These are phyloP conservation scores for Rotaria sp. DNA, from an alignment of 2,888 invertebrate genomes.

Conservation along the genomic window DNA sequence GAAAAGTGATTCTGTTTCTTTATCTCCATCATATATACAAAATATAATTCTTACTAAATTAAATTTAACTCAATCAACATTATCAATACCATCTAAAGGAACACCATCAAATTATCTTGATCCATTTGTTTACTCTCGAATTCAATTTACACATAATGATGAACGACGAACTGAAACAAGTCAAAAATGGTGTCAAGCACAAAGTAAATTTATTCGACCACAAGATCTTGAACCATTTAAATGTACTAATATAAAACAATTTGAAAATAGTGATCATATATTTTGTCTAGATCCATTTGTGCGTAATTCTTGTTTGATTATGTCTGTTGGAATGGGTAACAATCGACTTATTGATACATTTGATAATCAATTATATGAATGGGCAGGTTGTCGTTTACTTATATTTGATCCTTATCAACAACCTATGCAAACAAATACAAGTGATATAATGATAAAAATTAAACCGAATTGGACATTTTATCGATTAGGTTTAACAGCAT, in stretches of 20 bases:
- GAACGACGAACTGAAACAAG: neutral
- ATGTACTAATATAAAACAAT: neutral
- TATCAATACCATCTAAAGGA: neutral
- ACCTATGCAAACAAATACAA: neutral
- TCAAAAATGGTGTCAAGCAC: slow-evolving; percentile 21
- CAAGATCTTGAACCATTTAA: slow-evolving; percentile 21
- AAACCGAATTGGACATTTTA: slow-evolving; percentile 6
- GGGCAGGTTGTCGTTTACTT: neutral
- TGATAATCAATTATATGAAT: neutral
- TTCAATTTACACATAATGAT: slow-evolving; percentile 16
- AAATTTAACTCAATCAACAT: neutral
- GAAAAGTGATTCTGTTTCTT: neutral
- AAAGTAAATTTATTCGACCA: slow-evolving; percentile 17
- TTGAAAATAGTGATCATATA: neutral
- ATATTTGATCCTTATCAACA: slow-evolving; percentile 21
- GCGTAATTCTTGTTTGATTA: neutral
- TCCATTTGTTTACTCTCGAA: neutral
- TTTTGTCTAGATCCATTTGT: neutral
- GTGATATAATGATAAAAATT: neutral
- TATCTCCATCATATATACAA: neutral
- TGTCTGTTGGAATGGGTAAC: neutral
- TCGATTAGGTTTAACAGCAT: slow-evolving; percentile 15
- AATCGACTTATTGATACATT: neutral
- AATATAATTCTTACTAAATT: neutral
- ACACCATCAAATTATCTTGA: neutral